Evolutionary conservation across 2,888 invertebrate genomes (phyloP), one percentile per base, ranked within the genome.

Genomic region (Notocelia uddmanniana): DNA sequence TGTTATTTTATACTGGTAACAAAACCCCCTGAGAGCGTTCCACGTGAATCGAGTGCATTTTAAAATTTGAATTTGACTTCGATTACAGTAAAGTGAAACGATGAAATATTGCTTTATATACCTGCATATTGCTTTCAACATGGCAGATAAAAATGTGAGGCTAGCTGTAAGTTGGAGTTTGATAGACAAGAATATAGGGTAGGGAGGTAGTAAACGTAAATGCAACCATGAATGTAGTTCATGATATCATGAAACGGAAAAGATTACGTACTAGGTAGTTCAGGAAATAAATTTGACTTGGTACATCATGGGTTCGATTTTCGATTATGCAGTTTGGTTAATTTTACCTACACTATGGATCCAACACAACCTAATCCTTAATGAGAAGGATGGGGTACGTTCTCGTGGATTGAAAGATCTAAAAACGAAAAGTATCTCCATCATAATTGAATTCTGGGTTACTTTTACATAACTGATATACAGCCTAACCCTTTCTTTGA

Each of bases 401-500:
- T 0, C 41, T 41, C 11, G 15, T 15, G 3, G 13, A 41, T 41
- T 41, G 11, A 41, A 41, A 8, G 3, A 31, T 6, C 31, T 31
- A 6, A 41, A 41, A 13, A 15, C 15, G 41, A 15, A 41, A 15
- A 15, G 13, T 41, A 41, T 15, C 15, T 41, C 10, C 11, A 34
- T 9, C 9, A 11, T 13, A 37, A 37, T 13, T 37, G 11, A 37
- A 37, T 37, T 37, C 37, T 13, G 11, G 13, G 11, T 37, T 3
- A 13, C 37, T 13, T 37, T 37, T 37, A 37, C n/a, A n/a, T n/a
- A n/a, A n/a, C n/a, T n/a, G n/a, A n/a, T n/a, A n/a, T n/a, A n/a
- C n/a, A n/a, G 21, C 15, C 31, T 52, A 52, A 63, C 63, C 63
- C 70, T 52, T 59, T 66, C 58, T 50, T 37, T 23, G 58, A 66